Evolutionary conservation across 2,888 invertebrate genomes (phyloP).

Genomic region (Oscheius sp.): DNA sequence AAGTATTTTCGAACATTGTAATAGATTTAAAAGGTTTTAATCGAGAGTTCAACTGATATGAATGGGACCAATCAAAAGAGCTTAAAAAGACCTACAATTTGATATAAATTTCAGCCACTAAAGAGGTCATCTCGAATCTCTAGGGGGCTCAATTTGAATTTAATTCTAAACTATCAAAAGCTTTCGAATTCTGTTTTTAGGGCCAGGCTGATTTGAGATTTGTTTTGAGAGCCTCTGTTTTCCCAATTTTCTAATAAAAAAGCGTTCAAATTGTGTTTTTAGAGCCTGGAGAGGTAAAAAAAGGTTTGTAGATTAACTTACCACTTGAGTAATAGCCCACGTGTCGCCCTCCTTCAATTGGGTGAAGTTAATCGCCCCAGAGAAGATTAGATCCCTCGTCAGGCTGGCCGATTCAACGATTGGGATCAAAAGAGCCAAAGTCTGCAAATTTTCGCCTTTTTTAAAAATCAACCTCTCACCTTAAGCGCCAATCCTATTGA

Average conservation of each 20-base stretch:
- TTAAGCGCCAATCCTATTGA: slow-evolving; percentile 3
- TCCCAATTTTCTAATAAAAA: neutral
- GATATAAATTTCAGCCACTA: too few species aligned
- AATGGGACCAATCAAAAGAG: too few species aligned
- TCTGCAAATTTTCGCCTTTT: neutral
- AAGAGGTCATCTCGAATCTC: too few species aligned
- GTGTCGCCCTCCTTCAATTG: neutral
- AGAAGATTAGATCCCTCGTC: neutral
- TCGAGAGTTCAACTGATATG: too few species aligned
- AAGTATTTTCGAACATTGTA: too few species aligned
- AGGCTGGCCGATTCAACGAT: neutral
- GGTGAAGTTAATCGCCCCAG: neutral
- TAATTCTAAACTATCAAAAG: too few species aligned
- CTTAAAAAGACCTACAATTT: too few species aligned
- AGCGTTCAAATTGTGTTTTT: neutral
- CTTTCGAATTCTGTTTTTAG: neutral
- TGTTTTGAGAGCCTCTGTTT: neutral
- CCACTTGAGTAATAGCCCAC: neutral
- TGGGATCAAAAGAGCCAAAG: neutral
- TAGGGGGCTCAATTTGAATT: too few species aligned
- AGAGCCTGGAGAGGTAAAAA: neutral
- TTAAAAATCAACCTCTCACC: neutral
- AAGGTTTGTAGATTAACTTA: neutral
- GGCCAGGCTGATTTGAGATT: neutral
- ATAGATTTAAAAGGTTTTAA: too few species aligned